Evolutionary conservation across 2,797 vertebrate species (phyloP).

Genomic region (Fistularia tabacaria): DNA sequence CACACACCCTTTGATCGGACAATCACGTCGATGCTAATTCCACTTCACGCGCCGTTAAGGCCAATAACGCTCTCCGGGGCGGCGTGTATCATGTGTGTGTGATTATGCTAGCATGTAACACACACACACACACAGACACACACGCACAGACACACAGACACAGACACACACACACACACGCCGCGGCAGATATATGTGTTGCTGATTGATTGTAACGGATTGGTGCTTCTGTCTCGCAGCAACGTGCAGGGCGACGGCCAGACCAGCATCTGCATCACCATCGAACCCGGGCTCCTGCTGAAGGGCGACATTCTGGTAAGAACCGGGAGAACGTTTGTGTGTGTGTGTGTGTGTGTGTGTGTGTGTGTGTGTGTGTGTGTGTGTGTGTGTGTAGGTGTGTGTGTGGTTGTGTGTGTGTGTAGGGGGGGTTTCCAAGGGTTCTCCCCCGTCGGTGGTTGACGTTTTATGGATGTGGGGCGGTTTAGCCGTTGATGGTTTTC

Average conservation of each 20-base stretch:
- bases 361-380: no score
- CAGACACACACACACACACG: no score
- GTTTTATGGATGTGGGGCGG: no score
- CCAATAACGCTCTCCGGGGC: background rate
- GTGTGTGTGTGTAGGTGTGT: no score
- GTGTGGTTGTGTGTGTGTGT: no score
- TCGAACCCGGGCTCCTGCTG: constrained; percentile 90
- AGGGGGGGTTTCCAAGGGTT: no score
- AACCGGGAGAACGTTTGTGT: background rate
- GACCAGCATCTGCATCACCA: constrained; percentile 97
- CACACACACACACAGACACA: no score
- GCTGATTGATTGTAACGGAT: no score
- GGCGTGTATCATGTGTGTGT: constrained; percentile 20
- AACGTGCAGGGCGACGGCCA: constrained; percentile 94
- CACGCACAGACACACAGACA: no score
- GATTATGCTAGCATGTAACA: background rate
- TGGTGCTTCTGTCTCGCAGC: constrained; percentile 56
- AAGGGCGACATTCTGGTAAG: constrained; percentile 97
- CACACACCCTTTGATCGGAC: constrained; percentile 15
- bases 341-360: no score
- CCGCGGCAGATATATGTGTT: no score
- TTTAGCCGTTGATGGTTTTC: constrained; percentile 44
- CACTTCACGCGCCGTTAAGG: constrained; percentile 13
- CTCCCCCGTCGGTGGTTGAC: no score
- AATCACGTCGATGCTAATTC: constrained; percentile 51